Conservation (phyloP, 2,113 vertebrate species). For the Psettodes erumei region DNA sequence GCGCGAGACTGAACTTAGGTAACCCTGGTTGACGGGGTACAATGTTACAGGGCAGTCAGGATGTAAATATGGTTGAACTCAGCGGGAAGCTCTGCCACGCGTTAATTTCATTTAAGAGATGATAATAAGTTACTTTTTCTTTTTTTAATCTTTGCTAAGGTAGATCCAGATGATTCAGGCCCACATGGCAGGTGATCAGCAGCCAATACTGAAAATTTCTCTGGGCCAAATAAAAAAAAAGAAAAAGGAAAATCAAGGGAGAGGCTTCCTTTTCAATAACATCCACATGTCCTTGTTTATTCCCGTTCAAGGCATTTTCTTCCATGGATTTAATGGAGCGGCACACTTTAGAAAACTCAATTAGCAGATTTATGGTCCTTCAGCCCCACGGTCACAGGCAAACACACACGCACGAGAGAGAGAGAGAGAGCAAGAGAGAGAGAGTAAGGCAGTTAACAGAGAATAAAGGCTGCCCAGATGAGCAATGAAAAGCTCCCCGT, state of each 20-base stretch:
- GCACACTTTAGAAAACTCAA: conserved; percentile 65
- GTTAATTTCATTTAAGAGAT: background rate
- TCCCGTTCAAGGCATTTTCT: conserved; percentile 42
- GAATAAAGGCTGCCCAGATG: conserved; percentile 18
- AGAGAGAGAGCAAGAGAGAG: conserved; percentile 8
- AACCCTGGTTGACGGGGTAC: conserved; percentile 36
- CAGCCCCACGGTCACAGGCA: conserved; percentile 25
- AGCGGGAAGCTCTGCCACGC: background rate
- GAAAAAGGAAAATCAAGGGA: conserved; percentile 16
- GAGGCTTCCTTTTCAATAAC: conserved; percentile 37
- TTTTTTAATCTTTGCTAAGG: background rate
- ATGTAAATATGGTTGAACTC: background rate
- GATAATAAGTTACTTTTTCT: background rate
- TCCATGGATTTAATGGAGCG: conserved; percentile 52
- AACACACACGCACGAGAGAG: conserved; percentile 8
- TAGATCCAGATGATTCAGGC: background rate
- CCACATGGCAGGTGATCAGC: background rate
- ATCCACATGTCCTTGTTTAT: conserved; percentile 55
- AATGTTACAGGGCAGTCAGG: conserved; percentile 22
- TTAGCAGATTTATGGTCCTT: conserved; percentile 64
- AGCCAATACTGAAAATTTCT: conserved; percentile 8
- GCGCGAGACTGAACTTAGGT: conserved; percentile 36
- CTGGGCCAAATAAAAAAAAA: background rate
- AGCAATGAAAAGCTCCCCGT: conserved; percentile 45
- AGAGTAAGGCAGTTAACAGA: conserved; percentile 20